These are phyloP conservation scores for Parascotia fuliginaria DNA, from an alignment of 2,888 invertebrate species.

Conservation along the genomic window DNA sequence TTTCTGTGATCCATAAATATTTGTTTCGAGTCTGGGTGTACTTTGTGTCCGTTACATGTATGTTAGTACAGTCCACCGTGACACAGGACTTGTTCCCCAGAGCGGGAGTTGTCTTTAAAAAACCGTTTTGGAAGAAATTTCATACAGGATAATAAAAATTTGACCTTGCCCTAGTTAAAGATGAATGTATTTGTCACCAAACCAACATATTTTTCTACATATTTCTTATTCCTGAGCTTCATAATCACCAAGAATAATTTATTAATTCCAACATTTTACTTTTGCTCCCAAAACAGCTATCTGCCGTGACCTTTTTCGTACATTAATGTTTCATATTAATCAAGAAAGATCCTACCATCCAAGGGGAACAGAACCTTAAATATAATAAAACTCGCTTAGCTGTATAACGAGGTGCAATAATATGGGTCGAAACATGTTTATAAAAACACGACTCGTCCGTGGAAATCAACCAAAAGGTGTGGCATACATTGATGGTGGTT, in stretches of 20 bases:
- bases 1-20: not conserved
- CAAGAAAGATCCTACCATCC: not conserved
- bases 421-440: conserved; percentile 8
- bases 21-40: not conserved
- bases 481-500: conserved; percentile 26
- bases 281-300: not conserved
- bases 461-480: conserved; percentile 20
- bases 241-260: not conserved
- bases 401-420: conserved; percentile 8
- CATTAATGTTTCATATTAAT: conserved; percentile 1
- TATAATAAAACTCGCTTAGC: conserved; percentile 1
- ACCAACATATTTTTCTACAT: too few relatives aligned
- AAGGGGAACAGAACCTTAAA: conserved; percentile 5
- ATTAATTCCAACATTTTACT: not conserved
- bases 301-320: not conserved
- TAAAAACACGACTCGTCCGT: conserved; percentile 9
- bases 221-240: not conserved
- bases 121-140: too few relatives aligned
- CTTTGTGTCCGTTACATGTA: not conserved
- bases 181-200: too few relatives aligned
- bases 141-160: too few relatives aligned
- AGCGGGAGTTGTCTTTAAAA: not conserved
- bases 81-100: not conserved
- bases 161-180: too few relatives aligned
- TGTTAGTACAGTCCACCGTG: not conserved